Evolutionary conservation across 1,140 invertebrate genomes (phyloP), one percentile per base, ranked within the genome.

Genomic region (Diabrotica virgifera): DNA sequence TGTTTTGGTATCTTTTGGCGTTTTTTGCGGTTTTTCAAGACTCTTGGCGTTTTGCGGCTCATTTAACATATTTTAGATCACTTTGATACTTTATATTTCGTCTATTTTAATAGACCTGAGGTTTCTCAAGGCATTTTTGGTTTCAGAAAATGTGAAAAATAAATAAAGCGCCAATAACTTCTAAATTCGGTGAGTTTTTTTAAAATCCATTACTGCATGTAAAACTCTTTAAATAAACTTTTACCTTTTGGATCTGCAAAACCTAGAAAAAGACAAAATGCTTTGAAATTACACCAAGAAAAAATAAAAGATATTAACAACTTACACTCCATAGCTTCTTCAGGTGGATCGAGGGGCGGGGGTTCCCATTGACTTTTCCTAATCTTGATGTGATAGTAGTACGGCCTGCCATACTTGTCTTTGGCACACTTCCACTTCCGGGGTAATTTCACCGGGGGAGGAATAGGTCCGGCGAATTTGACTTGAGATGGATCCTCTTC

Each of bases 381-480:
- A 35, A 91, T 87, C 70, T 89, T 89, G 0, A 90, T 82, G 78
- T 97, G 94, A 79, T 96, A 98, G 81, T 96, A 98, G 78, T 97
- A 98, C 0, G 87, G 85, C 64, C 93, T 82, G 2, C 95, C 94
- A 52, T 92, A 87, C 13, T 82, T 74, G 78, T 96, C 93, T 53
- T 86, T 85, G 0, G 91, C 89, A 72, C 87, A 90, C 72, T 92
- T 91, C 95, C 95, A 98, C 74, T 90, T 87, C 0, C 90, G 89
- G 5, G 95, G 94, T 52, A 97, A 76, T 72, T 89, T 87, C 0
- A 85, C 79, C 0, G 84, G 79, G 0, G 87, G 87, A 63, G 81
- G 70, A 70, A 83, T 69, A 62, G 77, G 63, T 69, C 68, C 63
- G 56, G 76, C 63, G 60, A 78, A 78, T 70, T 74, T 77, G 2